Conservation (phyloP, 2,888 invertebrate species). For the Margaritifera margaritifera region DNA sequence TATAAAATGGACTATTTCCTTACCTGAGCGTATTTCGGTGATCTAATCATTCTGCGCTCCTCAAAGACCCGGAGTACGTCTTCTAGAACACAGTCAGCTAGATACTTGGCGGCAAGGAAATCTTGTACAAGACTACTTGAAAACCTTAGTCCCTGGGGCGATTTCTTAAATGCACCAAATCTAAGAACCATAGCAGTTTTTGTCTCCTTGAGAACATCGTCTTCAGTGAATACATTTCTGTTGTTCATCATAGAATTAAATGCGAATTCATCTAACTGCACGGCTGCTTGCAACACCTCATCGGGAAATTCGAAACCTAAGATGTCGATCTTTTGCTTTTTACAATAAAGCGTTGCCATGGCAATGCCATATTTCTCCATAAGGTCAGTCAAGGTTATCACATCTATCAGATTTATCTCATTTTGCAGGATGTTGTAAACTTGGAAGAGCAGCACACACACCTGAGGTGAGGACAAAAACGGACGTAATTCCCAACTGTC, state of each 20-base stretch:
- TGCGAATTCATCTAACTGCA: slow-evolving; percentile 47
- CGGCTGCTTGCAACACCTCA: slow-evolving; percentile 42
- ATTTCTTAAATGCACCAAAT: slow-evolving; percentile 42
- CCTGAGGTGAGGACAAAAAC: slow-evolving; percentile 40
- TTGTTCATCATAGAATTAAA: slow-evolving; percentile 33
- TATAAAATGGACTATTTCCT: background rate
- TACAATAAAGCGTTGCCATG: slow-evolving; percentile 51
- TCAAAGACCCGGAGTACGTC: slow-evolving; percentile 38
- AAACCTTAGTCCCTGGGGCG: slow-evolving; percentile 39
- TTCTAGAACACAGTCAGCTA: slow-evolving; percentile 48
- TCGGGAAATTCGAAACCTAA: slow-evolving; percentile 47
- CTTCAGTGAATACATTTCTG: slow-evolving; percentile 34
- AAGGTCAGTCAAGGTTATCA: slow-evolving; percentile 45
- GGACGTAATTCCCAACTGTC: slow-evolving; percentile 33
- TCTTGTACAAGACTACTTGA: slow-evolving; percentile 50
- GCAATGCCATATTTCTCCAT: slow-evolving; percentile 50
- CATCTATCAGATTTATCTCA: slow-evolving; percentile 30
- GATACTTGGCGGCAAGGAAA: slow-evolving; percentile 56
- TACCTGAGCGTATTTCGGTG: slow-evolving; percentile 46
- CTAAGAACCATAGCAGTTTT: slow-evolving; percentile 36
- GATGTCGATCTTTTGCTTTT: slow-evolving; percentile 44
- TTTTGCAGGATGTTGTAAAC: slow-evolving; percentile 37
- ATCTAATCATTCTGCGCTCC: slow-evolving; percentile 42
- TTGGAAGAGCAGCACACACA: slow-evolving; percentile 41
- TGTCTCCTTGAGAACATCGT: slow-evolving; percentile 33